Conservation (phyloP, 2,113 vertebrate species). For the Mastomys natalensis region DNA sequence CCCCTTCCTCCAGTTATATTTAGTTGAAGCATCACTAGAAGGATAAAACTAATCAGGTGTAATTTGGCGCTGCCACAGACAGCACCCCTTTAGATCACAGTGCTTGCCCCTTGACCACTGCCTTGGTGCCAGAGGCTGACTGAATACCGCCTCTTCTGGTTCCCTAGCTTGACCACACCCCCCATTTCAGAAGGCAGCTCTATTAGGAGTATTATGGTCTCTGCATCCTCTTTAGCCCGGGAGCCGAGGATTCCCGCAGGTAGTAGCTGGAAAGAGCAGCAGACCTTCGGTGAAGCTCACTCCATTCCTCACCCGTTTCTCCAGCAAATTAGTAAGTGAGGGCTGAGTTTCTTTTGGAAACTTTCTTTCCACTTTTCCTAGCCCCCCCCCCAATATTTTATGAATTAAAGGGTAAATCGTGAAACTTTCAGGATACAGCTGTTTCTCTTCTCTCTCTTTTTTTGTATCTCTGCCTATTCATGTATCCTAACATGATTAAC, state of each 20-base stretch:
- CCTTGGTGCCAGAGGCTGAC: neutral
- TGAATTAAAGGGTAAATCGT: conserved; percentile 16
- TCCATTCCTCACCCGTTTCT: conserved; percentile 70
- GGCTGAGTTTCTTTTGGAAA: conserved; percentile 57
- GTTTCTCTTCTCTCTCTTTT: conserved; percentile 20
- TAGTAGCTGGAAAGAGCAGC: conserved; percentile 81
- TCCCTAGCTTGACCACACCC: conserved; percentile 87
- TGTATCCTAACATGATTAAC: neutral
- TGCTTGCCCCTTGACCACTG: neutral
- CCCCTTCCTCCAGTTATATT: neutral
- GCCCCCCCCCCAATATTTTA: neutral
- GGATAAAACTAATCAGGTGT: neutral
- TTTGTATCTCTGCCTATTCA: neutral
- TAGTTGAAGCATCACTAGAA: neutral
- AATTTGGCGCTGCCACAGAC: neutral
- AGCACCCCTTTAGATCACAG: neutral
- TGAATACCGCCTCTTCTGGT: conserved; percentile 14
- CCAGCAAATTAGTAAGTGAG: conserved; percentile 84
- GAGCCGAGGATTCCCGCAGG: conserved; percentile 84
- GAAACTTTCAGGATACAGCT: neutral
- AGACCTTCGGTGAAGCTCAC: conserved; percentile 78
- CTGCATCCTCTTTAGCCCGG: conserved; percentile 90
- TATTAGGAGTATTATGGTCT: conserved; percentile 89
- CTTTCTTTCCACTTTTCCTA: conserved; percentile 20
- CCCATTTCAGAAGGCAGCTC: conserved; percentile 91